These are phyloP conservation scores for Chauna torquata DNA, from an alignment of 2,113 vertebrate species.

Conservation along the genomic window DNA sequence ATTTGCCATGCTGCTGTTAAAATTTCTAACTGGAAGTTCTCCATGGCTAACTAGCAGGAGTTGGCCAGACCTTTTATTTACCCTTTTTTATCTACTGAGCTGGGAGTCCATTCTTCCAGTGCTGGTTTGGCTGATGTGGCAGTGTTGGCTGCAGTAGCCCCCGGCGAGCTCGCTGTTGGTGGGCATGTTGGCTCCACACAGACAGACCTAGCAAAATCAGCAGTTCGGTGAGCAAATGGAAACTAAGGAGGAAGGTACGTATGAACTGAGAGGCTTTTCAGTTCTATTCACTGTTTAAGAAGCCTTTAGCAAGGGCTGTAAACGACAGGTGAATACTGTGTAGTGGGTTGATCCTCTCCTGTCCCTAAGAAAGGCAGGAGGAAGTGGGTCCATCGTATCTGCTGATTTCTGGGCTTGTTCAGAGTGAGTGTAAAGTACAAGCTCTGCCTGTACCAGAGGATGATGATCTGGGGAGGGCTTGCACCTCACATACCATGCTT, in stretches of 20 bases:
- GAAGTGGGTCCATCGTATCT: neutral
- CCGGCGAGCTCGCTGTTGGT: neutral
- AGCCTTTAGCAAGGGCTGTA: neutral
- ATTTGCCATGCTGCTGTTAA: neutral
- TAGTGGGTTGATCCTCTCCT: neutral
- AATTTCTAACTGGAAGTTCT: neutral
- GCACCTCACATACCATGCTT: neutral
- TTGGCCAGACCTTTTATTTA: neutral
- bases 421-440: neutral
- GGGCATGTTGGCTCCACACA: slow-evolving; percentile 55
- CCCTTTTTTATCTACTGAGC: neutral
- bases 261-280: slow-evolving; percentile 6
- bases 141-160: neutral
- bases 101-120: neutral
- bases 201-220: slow-evolving; percentile 56
- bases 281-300: slow-evolving; percentile 33
- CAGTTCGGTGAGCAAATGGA: slow-evolving; percentile 55
- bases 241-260: slow-evolving; percentile 44
- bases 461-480: neutral
- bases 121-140: neutral
- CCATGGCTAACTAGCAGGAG: neutral
- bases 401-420: neutral
- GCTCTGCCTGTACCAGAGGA: neutral
- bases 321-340: neutral
- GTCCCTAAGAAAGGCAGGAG: neutral